Percentiles rank a stretch among this genome's conserved stretches.
Evolutionary conservation across 2,888 invertebrate genomes (phyloP).

Genomic region (Euzophera pinguis): DNA sequence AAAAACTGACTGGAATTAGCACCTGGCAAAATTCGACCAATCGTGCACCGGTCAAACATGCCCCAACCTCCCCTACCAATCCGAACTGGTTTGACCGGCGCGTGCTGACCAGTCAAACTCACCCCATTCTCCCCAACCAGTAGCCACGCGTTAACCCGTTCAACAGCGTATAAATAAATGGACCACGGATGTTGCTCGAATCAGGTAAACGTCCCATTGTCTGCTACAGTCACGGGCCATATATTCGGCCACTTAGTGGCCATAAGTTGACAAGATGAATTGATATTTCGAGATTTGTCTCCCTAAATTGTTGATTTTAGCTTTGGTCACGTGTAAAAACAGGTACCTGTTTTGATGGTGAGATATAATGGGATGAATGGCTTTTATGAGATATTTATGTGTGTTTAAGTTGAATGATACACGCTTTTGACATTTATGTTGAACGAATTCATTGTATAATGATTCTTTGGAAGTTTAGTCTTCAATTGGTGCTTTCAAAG

Average conservation of each 20-base stretch:
- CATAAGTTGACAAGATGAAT: slow-evolving; percentile 31
- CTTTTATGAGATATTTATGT: not conserved
- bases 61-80: slow-evolving; percentile 55
- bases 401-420: not conserved
- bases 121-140: slow-evolving; percentile 23
- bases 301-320: slow-evolving; percentile 53
- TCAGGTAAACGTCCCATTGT: slow-evolving; percentile 48
- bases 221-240: slow-evolving; percentile 55
- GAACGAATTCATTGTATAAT: not conserved
- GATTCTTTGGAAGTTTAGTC: not conserved
- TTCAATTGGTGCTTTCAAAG: no score
- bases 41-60: slow-evolving; percentile 27
- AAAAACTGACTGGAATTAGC: slow-evolving; percentile 32
- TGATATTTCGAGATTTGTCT: slow-evolving; percentile 58
- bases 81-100: slow-evolving; percentile 60
- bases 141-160: slow-evolving; percentile 27
- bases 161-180: slow-evolving; percentile 52
- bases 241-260: slow-evolving; percentile 69
- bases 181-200: slow-evolving; percentile 69
- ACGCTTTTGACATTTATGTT: not conserved
- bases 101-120: slow-evolving; percentile 39
- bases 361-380: slow-evolving; percentile 5
- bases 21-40: slow-evolving; percentile 61
- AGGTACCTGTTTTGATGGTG: slow-evolving; percentile 4
- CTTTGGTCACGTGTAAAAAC: slow-evolving; percentile 52